Percentiles rank a stretch among this genome's conserved stretches.
Conservation (phyloP, 2,888 invertebrate species). For the Nemoura dubitans region DNA sequence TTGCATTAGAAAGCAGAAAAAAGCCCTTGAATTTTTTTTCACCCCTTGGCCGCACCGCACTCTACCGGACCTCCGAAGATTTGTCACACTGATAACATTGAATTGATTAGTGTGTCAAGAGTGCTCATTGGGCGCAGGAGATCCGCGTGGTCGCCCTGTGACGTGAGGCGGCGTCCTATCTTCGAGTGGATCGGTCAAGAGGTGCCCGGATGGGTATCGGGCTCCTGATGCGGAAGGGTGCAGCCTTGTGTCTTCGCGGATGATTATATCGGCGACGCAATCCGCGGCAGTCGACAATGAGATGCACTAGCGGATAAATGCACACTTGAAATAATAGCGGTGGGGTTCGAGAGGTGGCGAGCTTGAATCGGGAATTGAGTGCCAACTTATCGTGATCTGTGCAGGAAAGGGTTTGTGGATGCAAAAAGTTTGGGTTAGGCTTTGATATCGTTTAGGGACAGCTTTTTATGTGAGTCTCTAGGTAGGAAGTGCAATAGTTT, state of each 20-base stretch:
- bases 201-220: conserved; percentile 4
- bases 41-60: background rate
- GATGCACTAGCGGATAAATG: conserved; percentile 2
- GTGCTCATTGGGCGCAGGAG: conserved; percentile 1
- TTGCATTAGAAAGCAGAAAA: conserved; percentile 41
- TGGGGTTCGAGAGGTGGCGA: background rate
- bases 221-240: conserved; percentile 16
- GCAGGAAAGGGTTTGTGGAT: background rate
- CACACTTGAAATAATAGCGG: conserved; percentile 19
- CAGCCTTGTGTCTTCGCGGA: background rate
- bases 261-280: background rate
- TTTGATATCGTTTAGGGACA: background rate
- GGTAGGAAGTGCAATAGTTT: background rate
- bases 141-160: background rate
- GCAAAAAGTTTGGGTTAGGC: background rate
- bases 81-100: conserved; percentile 32
- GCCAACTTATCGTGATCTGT: background rate
- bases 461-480: background rate
- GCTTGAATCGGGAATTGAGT: background rate
- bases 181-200: conserved; percentile 35
- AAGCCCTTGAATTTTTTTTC: conserved; percentile 1
- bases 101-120: conserved; percentile 40
- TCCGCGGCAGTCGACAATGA: conserved; percentile 20
- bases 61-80: conserved; percentile 35
- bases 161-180: conserved; percentile 1